These are phyloP conservation scores for Gandaritis pyraliata DNA, from an alignment of 2,888 invertebrate species.

Conservation along the genomic window DNA sequence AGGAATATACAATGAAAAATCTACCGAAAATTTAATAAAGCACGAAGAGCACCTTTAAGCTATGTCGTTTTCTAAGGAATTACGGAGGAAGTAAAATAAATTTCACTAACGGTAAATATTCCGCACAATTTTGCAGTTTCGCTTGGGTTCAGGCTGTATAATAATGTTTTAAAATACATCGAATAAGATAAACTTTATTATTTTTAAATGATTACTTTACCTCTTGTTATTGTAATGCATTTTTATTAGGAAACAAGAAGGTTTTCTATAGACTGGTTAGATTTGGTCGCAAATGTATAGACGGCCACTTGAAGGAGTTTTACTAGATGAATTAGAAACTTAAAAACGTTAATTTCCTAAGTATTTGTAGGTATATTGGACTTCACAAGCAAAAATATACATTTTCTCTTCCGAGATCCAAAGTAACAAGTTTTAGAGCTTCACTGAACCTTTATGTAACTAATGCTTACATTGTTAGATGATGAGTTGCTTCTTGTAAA, in stretches of 20 bases:
- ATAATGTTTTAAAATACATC: constrained; percentile 7
- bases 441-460: constrained; percentile 38
- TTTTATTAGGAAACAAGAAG: too few relatives aligned
- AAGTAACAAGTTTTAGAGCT: constrained; percentile 37
- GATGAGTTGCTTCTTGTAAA: constrained; percentile 30
- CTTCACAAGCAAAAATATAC: constrained; percentile 26
- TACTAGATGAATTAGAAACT: too few relatives aligned
- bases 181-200: too few relatives aligned
- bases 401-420: constrained; percentile 27
- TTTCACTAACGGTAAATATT: constrained; percentile 27
- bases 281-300: too few relatives aligned
- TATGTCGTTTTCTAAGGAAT: constrained; percentile 33
- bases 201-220: too few relatives aligned
- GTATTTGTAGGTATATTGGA: constrained; percentile 13
- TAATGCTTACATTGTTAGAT: constrained; percentile 35
- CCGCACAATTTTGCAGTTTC: constrained; percentile 22
- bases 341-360: constrained; percentile 4
- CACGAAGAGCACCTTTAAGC: constrained; percentile 26
- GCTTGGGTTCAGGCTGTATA: constrained; percentile 10
- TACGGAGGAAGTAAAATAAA: constrained; percentile 26
- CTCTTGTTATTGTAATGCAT: too few relatives aligned
- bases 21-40: constrained; percentile 38
- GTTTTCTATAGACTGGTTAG: too few relatives aligned
- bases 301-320: too few relatives aligned
- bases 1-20: constrained; percentile 37